Evolutionary conservation across 2,113 vertebrate genomes (phyloP), one percentile per base, ranked within the genome.

Genomic region (Lucifuga dentata): DNA sequence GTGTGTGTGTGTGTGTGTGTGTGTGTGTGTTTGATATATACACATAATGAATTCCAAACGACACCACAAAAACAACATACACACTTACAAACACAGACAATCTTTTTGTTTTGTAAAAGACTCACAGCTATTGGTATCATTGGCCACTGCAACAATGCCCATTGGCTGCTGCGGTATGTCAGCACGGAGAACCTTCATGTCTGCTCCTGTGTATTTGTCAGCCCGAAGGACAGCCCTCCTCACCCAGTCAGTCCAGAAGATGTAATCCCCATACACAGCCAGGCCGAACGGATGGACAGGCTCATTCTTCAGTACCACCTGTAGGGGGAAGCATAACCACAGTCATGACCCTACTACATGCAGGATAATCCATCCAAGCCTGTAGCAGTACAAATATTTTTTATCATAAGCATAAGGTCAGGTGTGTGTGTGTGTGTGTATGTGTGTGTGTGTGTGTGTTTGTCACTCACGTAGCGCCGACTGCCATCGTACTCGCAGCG

Each of bases 171-270:
- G 98, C 26, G 98, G 98, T 52, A 99, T 99, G 92, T 99, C 98
- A 0, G 96, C 96, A 0, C 98, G 94, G 68, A 99, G 91, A 8
- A 98, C 93, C 75, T 97, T 97, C 94, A 99, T 97, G 84, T 98
- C 95, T 0, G 93, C 94, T 40, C 98, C 98, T 11, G 95, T 93
- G 11, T 95, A 95, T 70, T 99, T 99, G 92, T 98, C 96, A 9
- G 96, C 97, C 0, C 98, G 91, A 1, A 99, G 96, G 73, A 99
- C 98, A 0, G 98, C 96, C 52, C 98, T 87, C 68, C 97, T 94
- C 45, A 99, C 97, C 98, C 98, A 99, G 91, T 99, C 98, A 0
- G 98, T 99, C 98, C 98, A 99, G 92, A 99, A 99, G 87, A 99
- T 97, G 88, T 98, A 95, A 57, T 99, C 96, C 0, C 97, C 97